Base-by-base conservation (phyloP, 2,888 invertebrate species). In the Mamestra brassicae region DNA sequence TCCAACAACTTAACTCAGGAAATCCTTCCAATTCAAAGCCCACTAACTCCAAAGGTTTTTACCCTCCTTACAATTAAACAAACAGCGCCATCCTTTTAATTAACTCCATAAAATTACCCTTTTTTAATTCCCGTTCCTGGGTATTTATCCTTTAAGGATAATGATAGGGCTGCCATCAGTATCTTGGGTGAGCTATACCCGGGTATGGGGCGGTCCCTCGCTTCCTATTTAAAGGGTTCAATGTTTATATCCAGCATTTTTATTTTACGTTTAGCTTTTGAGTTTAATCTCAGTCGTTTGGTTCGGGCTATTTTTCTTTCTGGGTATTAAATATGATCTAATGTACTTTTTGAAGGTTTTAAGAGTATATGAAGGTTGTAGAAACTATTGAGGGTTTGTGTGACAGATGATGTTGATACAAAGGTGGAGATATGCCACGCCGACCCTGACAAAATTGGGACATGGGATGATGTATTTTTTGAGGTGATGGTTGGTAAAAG, bases 161-260 rank as follows among this genome's bases (percentile, higher is more conserved):
- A 85, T 83, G 75, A 85, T 76, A 78, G 85, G 83, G 76, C 65
- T 72, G 72, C 83, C 80, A 77, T 84, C 71, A 81, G 77, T 85
- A 83, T 68, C 74, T 77, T 61, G 61, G 62, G 54, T 78, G 72
- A 61, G 68, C 60, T 78, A 83, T 78, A 64, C n/a, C 65, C 10
- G 61, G 81, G 79, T 85, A 81, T 74, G 63, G 81, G 82, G 71
- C 75, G 75, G 85, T 90, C 90, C 88, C 87, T 82, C 69, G 85
- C 64, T 82, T 77, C 76, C 84, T 80, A 87, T 89, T 78, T 76
- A 83, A 89, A 85, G 88, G 89, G 89, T 89, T 89, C 81, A 69
- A 83, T 84, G 87, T 88, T 88, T 88, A 87, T 85, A 83, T 71
- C 63, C 57, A 71, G 68, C 74, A 74, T 72, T 80, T 84, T 85